These are phyloP conservation scores for Ciconia boyciana DNA, from an alignment of 2,113 vertebrate genomes.

Conservation along the genomic window DNA sequence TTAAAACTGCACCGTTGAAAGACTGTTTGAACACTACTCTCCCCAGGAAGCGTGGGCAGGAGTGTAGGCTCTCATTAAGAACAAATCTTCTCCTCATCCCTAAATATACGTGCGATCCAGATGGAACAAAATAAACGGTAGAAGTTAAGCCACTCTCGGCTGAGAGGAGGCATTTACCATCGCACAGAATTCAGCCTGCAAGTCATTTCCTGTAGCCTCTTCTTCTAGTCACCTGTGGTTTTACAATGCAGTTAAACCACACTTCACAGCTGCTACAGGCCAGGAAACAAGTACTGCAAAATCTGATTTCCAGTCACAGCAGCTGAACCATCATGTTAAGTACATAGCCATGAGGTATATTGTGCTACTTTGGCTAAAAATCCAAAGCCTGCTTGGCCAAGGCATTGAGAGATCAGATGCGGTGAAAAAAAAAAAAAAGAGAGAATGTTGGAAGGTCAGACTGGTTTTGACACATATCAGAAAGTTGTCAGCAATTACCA, in stretches of 20 bases:
- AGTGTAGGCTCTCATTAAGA: slow-evolving; percentile 53
- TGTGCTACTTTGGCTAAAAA: not conserved
- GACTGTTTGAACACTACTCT: not conserved
- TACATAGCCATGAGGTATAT: not conserved
- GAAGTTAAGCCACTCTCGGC: not conserved
- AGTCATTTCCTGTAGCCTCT: slow-evolving; percentile 68
- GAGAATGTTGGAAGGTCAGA: not conserved
- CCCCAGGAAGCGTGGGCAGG: not conserved
- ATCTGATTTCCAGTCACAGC: slow-evolving; percentile 15
- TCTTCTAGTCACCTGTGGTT: slow-evolving; percentile 68
- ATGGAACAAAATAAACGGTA: slow-evolving; percentile 28
- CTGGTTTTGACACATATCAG: not conserved
- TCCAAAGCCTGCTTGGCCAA: not conserved
- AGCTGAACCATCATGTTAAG: not conserved
- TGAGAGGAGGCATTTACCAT: not conserved
- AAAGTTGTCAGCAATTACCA: not conserved
- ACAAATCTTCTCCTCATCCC: slow-evolving; percentile 33
- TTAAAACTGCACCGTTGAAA: not conserved
- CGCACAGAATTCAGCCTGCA: not conserved
- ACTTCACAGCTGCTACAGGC: slow-evolving; percentile 30
- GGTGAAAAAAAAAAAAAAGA: not conserved
- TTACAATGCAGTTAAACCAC: slow-evolving; percentile 58
- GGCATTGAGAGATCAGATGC: not conserved
- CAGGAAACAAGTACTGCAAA: not conserved
- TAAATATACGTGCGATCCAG: slow-evolving; percentile 41